A percentile compares a stretch with the other conserved stretches of the same genome.
Evolutionary conservation across 2,797 vertebrate species (phyloP).

Genomic region (Pseudomugil tenellus): DNA sequence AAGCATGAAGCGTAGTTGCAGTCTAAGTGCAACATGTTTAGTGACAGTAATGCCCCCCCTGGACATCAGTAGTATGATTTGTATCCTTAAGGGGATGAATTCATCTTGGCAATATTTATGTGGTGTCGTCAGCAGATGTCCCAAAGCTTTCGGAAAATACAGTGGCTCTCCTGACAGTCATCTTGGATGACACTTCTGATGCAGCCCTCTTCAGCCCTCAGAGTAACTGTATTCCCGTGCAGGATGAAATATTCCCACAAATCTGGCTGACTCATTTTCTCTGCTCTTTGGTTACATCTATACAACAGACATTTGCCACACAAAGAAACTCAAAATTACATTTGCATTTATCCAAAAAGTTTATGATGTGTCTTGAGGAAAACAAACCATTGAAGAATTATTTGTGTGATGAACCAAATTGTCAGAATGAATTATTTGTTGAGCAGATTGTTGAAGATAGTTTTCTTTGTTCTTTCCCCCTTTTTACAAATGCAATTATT

Average conservation of each 20-base stretch:
- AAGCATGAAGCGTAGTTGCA: not conserved
- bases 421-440: too few relatives aligned
- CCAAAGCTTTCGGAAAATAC: too few relatives aligned
- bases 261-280: not conserved
- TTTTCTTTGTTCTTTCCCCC: too few relatives aligned
- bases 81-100: too few relatives aligned
- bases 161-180: too few relatives aligned
- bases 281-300: slow-evolving; percentile 9
- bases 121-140: too few relatives aligned
- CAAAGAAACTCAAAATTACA: slow-evolving; percentile 1
- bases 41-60: not conserved
- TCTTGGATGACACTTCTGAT: not conserved
- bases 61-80: not conserved
- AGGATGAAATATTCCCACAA: slow-evolving; percentile 8
- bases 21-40: not conserved
- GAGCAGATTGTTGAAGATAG: too few relatives aligned
- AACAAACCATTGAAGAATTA: not conserved
- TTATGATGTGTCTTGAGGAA: slow-evolving; percentile 1
- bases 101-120: too few relatives aligned
- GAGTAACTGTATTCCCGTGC: too few relatives aligned
- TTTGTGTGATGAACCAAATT: too few relatives aligned
- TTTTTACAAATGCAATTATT: too few relatives aligned
- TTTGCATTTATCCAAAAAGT: slow-evolving; percentile 11
- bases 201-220: too few relatives aligned
- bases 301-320: slow-evolving; percentile 10